These are phyloP conservation scores for Adelognathus sp. DNA, from an alignment of 2,888 invertebrate genomes.

Conservation along the genomic window DNA sequence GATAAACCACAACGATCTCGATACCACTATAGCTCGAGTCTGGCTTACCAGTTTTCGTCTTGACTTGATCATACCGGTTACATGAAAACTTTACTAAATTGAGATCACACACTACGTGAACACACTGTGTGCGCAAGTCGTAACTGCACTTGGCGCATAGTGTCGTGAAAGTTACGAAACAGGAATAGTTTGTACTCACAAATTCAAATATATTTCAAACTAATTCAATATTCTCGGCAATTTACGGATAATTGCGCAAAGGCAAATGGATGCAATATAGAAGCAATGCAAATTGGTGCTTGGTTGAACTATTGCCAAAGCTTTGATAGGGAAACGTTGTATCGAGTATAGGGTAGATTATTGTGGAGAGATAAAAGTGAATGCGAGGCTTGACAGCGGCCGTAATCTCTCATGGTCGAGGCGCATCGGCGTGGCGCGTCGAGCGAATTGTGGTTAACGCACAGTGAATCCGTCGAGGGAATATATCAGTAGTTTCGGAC, in stretches of 20 bases:
- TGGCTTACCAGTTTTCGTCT: slow-evolving; percentile 1
- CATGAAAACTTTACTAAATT: not conserved
- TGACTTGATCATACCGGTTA: slow-evolving; percentile 8
- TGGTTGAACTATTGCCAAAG: not conserved
- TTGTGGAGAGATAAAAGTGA: not conserved
- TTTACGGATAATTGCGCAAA: not conserved
- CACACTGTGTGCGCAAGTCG: not conserved
- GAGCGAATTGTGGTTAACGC: slow-evolving; percentile 11
- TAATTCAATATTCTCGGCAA: too few relatives aligned
- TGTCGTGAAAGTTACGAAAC: not conserved
- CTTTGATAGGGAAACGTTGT: not conserved
- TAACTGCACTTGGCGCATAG: not conserved
- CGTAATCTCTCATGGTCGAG: not conserved
- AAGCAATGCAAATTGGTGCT: not conserved
- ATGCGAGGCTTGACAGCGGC: slow-evolving; percentile 17
- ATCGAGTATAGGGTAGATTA: not conserved
- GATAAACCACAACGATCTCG: slow-evolving; percentile 39
- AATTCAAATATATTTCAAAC: too few relatives aligned
- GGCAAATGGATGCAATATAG: not conserved
- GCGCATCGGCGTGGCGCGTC: not conserved
- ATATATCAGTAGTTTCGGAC: too few relatives aligned
- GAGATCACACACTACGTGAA: not conserved
- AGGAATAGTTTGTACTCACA: not conserved
- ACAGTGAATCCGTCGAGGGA: too few relatives aligned
- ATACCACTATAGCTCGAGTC: not conserved